These are phyloP conservation scores for Macrosoma leucophasiata DNA, from an alignment of 2,888 invertebrate genomes.

Conservation along the genomic window DNA sequence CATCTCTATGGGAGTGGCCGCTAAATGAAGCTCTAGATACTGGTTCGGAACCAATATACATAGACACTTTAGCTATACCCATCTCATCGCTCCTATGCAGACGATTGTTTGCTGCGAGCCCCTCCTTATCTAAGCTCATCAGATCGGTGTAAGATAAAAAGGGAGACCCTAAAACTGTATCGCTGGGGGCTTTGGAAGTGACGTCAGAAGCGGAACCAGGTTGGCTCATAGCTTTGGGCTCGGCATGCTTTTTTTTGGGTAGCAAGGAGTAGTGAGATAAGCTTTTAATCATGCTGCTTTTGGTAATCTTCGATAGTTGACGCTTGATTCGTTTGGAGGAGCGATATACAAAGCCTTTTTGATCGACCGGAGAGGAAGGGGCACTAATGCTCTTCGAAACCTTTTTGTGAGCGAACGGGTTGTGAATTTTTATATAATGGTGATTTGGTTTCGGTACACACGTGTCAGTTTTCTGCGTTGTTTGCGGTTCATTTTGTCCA, in stretches of 20 bases:
- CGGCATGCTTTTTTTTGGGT: slow-evolving; percentile 54
- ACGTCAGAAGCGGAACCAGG: slow-evolving; percentile 58
- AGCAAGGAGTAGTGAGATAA: slow-evolving; percentile 61
- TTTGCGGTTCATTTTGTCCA: slow-evolving; percentile 9
- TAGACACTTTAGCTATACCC: slow-evolving; percentile 46
- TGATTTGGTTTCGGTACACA: slow-evolving; percentile 44
- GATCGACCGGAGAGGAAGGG: slow-evolving; percentile 63
- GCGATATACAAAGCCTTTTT: slow-evolving; percentile 58
- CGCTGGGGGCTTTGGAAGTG: slow-evolving; percentile 57
- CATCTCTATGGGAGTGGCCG: slow-evolving; percentile 43
- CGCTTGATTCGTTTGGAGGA: slow-evolving; percentile 59
- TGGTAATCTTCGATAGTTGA: slow-evolving; percentile 58
- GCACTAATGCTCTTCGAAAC: slow-evolving; percentile 57
- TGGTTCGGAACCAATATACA: slow-evolving; percentile 70
- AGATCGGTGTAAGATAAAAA: slow-evolving; percentile 68
- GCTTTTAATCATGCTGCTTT: slow-evolving; percentile 67
- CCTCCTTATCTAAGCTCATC: slow-evolving; percentile 49
- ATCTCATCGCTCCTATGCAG: slow-evolving; percentile 56
- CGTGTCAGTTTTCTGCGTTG: slow-evolving; percentile 33
- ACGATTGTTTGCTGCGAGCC: slow-evolving; percentile 37
- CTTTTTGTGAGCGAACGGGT: slow-evolving; percentile 61
- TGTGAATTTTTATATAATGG: slow-evolving; percentile 58
- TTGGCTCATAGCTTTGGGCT: slow-evolving; percentile 49
- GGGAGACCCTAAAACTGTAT: slow-evolving; percentile 71
- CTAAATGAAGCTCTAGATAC: slow-evolving; percentile 57